Evolutionary conservation across 1,140 invertebrate species (phyloP), one percentile per base, ranked within the genome.

Genomic region (Sweltsa coloradensis): DNA sequence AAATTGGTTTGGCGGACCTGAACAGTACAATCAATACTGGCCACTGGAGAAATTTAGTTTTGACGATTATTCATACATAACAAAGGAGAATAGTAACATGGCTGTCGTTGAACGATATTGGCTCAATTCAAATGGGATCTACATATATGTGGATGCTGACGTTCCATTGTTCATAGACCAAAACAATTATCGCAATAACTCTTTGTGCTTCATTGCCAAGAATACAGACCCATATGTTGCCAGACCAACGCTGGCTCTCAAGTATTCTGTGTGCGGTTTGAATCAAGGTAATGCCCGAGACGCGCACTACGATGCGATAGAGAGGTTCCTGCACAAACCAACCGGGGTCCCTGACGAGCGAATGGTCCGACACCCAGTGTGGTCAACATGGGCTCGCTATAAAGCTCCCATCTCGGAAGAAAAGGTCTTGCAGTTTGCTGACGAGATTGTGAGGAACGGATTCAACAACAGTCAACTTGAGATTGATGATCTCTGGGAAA

Each of bases 401-500:
- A 80, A 84, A 23, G 65, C 62, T 22, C 65, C 76, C 23, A 79
- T 96, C 1, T 76, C 76, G 54, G 77, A 87, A 36, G 52, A 57
- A 1, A 71, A 73, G 16, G 73, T 92, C 0, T 50, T 78, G 2
- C 59, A 80, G 5, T 93, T 83, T 59, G 85, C 81, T 0, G 49
- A 78, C 27, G 70, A 83, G 55, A 91, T 95, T 40, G 51, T 70
- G 0, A 57, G 66, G 0, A 55, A 84, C 55, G 77, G 75, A 0
- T 93, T 89, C 53, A 68, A 75, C 0, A 75, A 80, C 57, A 85
- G 85, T 43, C 88, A 92, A 55, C 50, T 94, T 11, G 89, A 93
- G 68, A 87, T 95, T 39, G 91, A 94, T 57, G 90, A 95, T 58
- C 75, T 82, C 7, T 96, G 89, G 89, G 88, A 93, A 58, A 76